phyloP scores from a whole-genome alignment of 2,888 invertebrate genomes.

The Cataglyphis rosenhaueri region DNA sequence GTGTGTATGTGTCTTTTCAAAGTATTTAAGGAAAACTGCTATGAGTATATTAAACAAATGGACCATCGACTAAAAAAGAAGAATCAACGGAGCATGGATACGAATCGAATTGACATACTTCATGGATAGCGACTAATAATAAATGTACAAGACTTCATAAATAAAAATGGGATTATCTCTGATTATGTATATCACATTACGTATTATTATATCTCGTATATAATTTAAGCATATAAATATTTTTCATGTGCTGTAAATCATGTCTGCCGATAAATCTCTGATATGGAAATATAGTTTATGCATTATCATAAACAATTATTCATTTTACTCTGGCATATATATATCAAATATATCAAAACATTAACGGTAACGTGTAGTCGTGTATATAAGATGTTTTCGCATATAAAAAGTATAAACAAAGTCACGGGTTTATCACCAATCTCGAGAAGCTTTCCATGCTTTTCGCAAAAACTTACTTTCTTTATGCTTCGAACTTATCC shows the following conservation, averaged over 20 bases:
- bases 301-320: not conserved
- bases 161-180: not conserved
- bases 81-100: not conserved
- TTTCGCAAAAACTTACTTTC: conserved; percentile 34
- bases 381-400: conserved; percentile 51
- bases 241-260: not conserved
- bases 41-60: not conserved
- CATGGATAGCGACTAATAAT: not conserved
- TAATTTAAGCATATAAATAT: not conserved
- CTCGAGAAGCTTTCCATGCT: conserved; percentile 57
- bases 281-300: not conserved
- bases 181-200: not conserved
- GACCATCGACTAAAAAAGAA: not conserved
- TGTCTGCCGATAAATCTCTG: not conserved
- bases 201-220: not conserved
- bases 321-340: not conserved
- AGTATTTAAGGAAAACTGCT: not conserved
- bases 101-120: not conserved
- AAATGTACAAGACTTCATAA: not conserved
- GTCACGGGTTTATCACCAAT: conserved; percentile 69
- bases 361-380: not conserved
- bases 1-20: not conserved
- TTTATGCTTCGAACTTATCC: conserved; percentile 45
- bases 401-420: conserved; percentile 66
- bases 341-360: not conserved